Conservation (phyloP, 1,140 invertebrate genomes). For the Planococcus citri region DNA sequence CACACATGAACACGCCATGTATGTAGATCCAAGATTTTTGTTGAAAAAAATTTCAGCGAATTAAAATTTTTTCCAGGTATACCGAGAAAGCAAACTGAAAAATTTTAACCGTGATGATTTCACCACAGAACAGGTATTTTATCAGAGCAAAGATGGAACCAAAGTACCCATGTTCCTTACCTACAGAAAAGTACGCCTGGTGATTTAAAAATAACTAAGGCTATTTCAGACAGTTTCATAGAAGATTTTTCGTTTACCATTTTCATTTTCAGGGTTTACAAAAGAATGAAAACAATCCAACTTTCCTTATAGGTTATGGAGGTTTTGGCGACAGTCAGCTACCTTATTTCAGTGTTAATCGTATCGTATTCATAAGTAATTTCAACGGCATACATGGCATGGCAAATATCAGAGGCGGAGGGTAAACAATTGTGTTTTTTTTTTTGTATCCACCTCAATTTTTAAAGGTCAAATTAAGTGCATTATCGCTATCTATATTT, state of each 20-base stretch:
- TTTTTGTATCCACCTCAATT: too few species aligned
- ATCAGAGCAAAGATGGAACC: constrained; percentile 86
- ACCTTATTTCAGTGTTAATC: constrained; percentile 68
- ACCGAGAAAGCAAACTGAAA: constrained; percentile 69
- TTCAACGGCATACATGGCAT: constrained; percentile 79
- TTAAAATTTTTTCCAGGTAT: constrained; percentile 47
- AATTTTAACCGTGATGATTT: constrained; percentile 71
- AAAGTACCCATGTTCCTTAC: constrained; percentile 97
- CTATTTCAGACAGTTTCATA: too few species aligned
- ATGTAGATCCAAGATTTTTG: too few species aligned
- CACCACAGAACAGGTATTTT: constrained; percentile 60
- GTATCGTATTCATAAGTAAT: constrained; percentile 80
- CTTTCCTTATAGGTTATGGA: constrained; percentile 92
- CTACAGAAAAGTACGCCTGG: constrained; percentile 52
- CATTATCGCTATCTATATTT: too few species aligned
- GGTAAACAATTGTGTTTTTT: too few species aligned
- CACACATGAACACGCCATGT: too few species aligned
- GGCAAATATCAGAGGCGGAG: constrained; percentile 91
- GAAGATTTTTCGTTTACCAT: constrained; percentile 18
- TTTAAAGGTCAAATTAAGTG: too few species aligned
- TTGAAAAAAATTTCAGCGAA: too few species aligned
- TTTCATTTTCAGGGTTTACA: constrained; percentile 39
- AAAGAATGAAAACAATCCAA: constrained; percentile 56
- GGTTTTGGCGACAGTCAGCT: constrained; percentile 89
- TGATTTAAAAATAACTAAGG: too few species aligned